A percentile compares a stretch with the other conserved stretches of the same genome.
Evolutionary conservation across 2,113 vertebrate genomes (phyloP).

Genomic region (Xyliphius kryptos): DNA sequence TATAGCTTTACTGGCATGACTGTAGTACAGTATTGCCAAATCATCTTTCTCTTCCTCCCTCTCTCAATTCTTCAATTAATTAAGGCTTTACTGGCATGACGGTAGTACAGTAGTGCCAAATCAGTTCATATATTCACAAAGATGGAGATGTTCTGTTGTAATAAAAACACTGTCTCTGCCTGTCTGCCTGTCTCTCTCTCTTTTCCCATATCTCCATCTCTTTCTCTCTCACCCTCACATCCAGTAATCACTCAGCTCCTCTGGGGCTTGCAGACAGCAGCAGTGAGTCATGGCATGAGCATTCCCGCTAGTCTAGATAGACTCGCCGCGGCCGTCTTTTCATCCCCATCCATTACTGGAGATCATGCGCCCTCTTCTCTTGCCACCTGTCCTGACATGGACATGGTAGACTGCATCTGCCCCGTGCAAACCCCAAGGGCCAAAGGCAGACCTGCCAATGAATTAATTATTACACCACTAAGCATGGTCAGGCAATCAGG

Average conservation of each 20-base stretch:
- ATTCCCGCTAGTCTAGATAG: conserved; percentile 40
- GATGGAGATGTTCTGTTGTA: conserved; percentile 7
- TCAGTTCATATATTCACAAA: conserved; percentile 7
- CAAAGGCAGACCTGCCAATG: conserved; percentile 13
- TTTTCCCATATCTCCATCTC: conserved; percentile 11
- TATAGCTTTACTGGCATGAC: conserved; percentile 1
- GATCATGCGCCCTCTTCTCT: conserved; percentile 34
- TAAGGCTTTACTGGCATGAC: conserved; percentile 18
- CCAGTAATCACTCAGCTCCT: conserved; percentile 37
- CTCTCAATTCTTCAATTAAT: neutral
- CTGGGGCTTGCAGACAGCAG: conserved; percentile 24
- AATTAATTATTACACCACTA: conserved; percentile 39
- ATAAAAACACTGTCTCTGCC: conserved; percentile 17
- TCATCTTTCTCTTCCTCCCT: neutral
- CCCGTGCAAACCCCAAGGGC: conserved; percentile 22
- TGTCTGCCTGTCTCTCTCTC: conserved; percentile 8
- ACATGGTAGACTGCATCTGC: conserved; percentile 31
- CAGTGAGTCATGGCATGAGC: conserved; percentile 37
- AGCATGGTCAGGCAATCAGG: conserved; percentile 33
- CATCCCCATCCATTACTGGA: conserved; percentile 41
- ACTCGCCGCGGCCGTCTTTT: conserved; percentile 25
- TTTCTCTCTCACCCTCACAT: conserved; percentile 33
- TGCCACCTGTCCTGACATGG: conserved; percentile 39
- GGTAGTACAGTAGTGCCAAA: conserved; percentile 4
- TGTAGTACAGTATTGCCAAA: conserved; percentile 1